Base-by-base conservation (phyloP, 2,888 invertebrate genomes). In the Litoditis marina region DNA sequence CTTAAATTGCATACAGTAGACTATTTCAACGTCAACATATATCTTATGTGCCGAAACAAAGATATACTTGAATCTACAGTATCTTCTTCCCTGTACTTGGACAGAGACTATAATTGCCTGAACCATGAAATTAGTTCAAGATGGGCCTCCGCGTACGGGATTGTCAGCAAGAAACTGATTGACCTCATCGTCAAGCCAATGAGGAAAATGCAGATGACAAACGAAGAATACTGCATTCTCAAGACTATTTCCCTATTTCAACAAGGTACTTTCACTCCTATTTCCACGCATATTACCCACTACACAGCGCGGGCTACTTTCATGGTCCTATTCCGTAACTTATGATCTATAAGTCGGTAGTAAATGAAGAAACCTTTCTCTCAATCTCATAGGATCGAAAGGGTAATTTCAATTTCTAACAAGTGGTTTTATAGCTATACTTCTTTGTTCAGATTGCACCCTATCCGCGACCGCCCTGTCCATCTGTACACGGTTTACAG, bases 221-320 rank as follows among this genome's bases (percentile, higher is more conserved):
- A 68, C 34, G 71, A 71, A 56, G 76, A 76, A 57, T 76, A 71
- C 60, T 69, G 67, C 25, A 60, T 76, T 30, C 63, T 74, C 59
- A 76, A 76, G 64, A 70, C 76, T 22, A 68, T 74, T 42, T 63
- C 72, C n/a, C 66, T 74, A 27, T 76, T 74, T 58, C 76, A 76
- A 34, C 66, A 66, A 60, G 76, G 76, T 76, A 34, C 36, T 39
- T 13, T 28, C 19, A 19, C 11, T 4, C 36, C 7, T 3, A 19
- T n/a, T n/a, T n/a, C n/a, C n/a, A 3, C 2, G n/a, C 4, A 4
- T 42, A 16, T 6, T 19, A 28, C 16, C 28, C 27, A 27, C 28
- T 27, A n/a, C n/a, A n/a, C n/a, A n/a, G n/a, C n/a, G n/a, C n/a
- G n/a, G n/a, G n/a, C n/a, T n/a, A n/a, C n/a, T n/a, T n/a, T n/a